These are phyloP conservation scores for Allenopithecus nigroviridis DNA, from an alignment of 2,797 vertebrate species.

Conservation along the genomic window DNA sequence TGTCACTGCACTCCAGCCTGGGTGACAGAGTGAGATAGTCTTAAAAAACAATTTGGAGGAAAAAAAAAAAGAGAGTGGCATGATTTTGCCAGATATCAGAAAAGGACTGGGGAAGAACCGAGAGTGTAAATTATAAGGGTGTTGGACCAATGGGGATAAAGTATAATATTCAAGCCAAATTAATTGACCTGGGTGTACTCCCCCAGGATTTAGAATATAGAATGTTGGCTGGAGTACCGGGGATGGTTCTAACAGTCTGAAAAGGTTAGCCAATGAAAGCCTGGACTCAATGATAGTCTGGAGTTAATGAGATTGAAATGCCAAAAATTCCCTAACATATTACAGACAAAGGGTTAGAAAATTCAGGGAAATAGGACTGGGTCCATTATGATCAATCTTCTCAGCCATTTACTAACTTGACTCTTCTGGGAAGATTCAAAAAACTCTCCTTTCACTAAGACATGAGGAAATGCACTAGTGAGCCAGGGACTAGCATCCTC, in stretches of 20 bases:
- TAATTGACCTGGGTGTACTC: neutral
- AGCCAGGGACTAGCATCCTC: neutral
- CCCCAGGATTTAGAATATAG: neutral
- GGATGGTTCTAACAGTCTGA: neutral
- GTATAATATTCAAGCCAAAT: neutral
- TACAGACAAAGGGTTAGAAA: neutral
- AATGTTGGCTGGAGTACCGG: neutral
- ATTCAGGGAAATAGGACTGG: neutral
- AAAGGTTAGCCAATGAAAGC: neutral
- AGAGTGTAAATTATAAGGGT: neutral
- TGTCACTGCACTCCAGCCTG: too few species aligned
- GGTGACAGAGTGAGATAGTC: too few species aligned
- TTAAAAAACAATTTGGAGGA: too few species aligned
- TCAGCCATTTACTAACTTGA: neutral
- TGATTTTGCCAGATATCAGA: neutral
- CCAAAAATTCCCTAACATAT: neutral
- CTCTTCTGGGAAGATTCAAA: neutral
- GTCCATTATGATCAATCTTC: neutral
- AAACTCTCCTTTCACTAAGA: neutral
- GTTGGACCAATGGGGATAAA: neutral
- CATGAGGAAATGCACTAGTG: neutral
- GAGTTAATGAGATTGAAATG: neutral
- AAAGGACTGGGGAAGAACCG: neutral
- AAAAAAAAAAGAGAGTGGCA: neutral
- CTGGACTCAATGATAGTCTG: neutral